Conservation (phyloP, 2,888 invertebrate species). For the Clunio marinus region DNA sequence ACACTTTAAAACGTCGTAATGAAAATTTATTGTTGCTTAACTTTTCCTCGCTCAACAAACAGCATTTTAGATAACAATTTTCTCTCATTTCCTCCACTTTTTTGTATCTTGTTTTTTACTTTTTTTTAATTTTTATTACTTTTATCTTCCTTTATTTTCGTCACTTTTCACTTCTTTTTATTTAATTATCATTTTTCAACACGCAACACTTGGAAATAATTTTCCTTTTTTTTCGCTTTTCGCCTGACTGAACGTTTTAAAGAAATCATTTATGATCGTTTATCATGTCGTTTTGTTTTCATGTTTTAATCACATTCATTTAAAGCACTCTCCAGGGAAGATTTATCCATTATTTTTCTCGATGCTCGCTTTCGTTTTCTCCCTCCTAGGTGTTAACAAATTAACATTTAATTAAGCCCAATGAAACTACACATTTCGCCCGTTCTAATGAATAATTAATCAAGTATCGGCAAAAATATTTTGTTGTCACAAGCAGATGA, state of each 20-base stretch:
- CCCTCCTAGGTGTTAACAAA: neutral
- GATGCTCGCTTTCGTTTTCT: neutral
- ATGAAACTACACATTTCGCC: neutral
- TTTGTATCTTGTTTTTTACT: too few relatives aligned
- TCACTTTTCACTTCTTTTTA: neutral
- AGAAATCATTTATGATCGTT: constrained; percentile 9
- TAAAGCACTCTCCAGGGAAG: neutral
- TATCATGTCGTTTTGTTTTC: constrained; percentile 4
- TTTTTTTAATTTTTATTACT: neutral
- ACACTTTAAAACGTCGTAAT: neutral
- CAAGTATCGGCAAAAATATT: neutral
- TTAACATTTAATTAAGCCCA: neutral
- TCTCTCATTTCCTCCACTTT: constrained; percentile 2
- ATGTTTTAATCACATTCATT: constrained; percentile 13
- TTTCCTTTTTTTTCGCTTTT: neutral
- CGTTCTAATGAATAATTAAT: constrained; percentile 6
- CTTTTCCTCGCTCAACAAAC: constrained; percentile 5
- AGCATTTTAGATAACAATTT: neutral
- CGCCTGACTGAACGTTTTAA: neutral
- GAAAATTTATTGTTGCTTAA: neutral
- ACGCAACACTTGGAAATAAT: neutral
- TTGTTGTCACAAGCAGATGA: neutral
- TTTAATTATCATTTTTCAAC: constrained; percentile 7
- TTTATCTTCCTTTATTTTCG: neutral
- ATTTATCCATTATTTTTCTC: neutral